Base-by-base conservation (phyloP, 2,888 invertebrate species). In the Nephrotoma flavescens region DNA sequence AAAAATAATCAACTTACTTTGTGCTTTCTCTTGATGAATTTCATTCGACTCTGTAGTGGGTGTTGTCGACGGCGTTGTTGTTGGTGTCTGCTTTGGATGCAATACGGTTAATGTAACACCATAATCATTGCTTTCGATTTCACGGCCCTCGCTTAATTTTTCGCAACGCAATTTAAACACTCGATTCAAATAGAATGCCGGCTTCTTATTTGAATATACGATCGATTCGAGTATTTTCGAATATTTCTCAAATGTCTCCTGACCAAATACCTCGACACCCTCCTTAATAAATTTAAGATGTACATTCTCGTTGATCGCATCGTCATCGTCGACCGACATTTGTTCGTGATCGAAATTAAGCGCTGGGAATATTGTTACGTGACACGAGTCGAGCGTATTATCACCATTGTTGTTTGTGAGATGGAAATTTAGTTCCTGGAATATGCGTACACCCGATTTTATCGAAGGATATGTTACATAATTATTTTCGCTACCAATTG, bases 101-200 rank as follows among this genome's bases (percentile, higher is more conserved):
- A 97, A 95, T 86, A 98, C 97, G 0, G 97, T 97, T 89, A 97
- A 91, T 88, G 97, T 98, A 91, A 98, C 96, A 87, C 97, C 96
- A 91, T 98, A 97, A 92, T 98, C 98, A 92, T 98, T 98, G 92
- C 97, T 98, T 89, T 97, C 96, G 92, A 98, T 97, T 85, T 97
- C 93, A 92, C 98, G 98, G 86, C 98, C 93, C 3, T 98, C 98
- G 92, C 96, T 97, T 87, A 98, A 94, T 91, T 98, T 98, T 0
- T 97, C 97, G 92, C 99, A 99, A 88, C 97, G 96, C 86, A 99
- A 93, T 90, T 98, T 97, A 93, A 99, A 99, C 41, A 97, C 97
- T 88, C 98, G 95, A 92, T 98, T 98, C 88, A 98, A 93, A 91
- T 98, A 98, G 91, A 98, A 98, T 9, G 98, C 98, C 3, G 99